phyloP scores from a whole-genome alignment of 2,113 vertebrate species.

The Notechis scutatus region DNA sequence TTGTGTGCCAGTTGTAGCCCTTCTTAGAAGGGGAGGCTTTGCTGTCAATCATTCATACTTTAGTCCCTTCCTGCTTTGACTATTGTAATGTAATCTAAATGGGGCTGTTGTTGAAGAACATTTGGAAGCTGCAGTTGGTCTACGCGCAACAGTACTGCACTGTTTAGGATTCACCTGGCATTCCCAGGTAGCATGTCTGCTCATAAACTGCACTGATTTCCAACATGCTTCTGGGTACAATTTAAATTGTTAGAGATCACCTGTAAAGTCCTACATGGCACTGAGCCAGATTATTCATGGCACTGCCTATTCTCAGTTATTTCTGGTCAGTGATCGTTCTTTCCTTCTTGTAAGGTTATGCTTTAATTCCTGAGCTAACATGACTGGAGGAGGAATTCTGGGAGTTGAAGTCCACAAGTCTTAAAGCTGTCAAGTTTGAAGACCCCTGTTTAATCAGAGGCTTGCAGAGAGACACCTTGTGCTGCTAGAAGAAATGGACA shows the following conservation, averaged over 20 bases:
- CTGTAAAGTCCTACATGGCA: not conserved
- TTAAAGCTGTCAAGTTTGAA: too few relatives aligned
- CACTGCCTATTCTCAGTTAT: not conserved
- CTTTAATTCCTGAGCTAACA: too few relatives aligned
- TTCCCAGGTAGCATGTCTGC: not conserved
- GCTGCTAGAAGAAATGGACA: not conserved
- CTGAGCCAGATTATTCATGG: not conserved
- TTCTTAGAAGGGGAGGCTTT: not conserved
- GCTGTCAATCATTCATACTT: not conserved
- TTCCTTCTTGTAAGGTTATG: not conserved
- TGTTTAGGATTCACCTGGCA: not conserved
- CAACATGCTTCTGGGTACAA: not conserved
- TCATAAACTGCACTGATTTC: not conserved
- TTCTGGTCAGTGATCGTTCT: not conserved
- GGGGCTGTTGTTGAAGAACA: not conserved
- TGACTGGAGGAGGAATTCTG: too few relatives aligned
- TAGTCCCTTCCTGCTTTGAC: not conserved
- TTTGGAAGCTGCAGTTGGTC: not conserved
- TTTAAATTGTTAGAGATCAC: not conserved
- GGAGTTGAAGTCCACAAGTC: too few relatives aligned
- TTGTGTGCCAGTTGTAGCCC: not conserved
- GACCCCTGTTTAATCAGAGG: too few relatives aligned
- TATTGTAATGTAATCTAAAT: not conserved
- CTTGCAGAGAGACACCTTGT: not conserved
- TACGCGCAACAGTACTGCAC: not conserved